Base-by-base conservation (phyloP, 2,113 vertebrate species). In the Prunella himalayana region DNA sequence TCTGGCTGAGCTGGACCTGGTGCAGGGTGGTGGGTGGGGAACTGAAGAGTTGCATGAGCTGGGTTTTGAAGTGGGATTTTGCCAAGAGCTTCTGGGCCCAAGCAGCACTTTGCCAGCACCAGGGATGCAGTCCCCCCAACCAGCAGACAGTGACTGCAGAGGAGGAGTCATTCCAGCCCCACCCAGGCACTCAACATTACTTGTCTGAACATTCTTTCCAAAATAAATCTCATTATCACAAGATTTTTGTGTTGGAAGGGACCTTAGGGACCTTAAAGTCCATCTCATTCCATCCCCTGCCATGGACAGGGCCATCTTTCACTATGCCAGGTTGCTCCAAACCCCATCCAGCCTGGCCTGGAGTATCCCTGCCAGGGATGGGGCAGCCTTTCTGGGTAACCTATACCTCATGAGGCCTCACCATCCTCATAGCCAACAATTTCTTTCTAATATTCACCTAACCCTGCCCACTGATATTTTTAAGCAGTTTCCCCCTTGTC, bases 1-100 rank as follows among this genome's bases (percentile, higher is more conserved):
- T 93, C 92, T 92, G 96, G 94, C 90, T 80, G 95, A 95, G 92
- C 82, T 94, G 31, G 50, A 42, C 24, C 28, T 77, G 42, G 18
- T 51, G 39, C 35, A 68, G 64, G 42, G 35, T 47, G 23, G 42
- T 70, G 59, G 59, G 33, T 21, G 39, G 11, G 51, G 30, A 60
- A 4, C 49, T 7, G 6, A 17, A 68, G 31, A 35, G 2, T 17
- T 71, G 4, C 4, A 2, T 33, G 49, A 50, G 70, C 23, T 64
- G 61, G 17, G 9, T 68, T 72, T 78, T 71, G 11, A 54, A 23
- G 28, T 0, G 4, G 10, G 9, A 49, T 81, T 86, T 75, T 54
- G 13, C 37, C 37, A 75, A 42, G 37, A 65, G 15, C 7, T 5
- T 37, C 28, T 5, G 2, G 10, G 13, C 7, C 25, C 5, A 6